Conservation (phyloP, 1,140 invertebrate species). For the Lasioglossum baleicum region DNA sequence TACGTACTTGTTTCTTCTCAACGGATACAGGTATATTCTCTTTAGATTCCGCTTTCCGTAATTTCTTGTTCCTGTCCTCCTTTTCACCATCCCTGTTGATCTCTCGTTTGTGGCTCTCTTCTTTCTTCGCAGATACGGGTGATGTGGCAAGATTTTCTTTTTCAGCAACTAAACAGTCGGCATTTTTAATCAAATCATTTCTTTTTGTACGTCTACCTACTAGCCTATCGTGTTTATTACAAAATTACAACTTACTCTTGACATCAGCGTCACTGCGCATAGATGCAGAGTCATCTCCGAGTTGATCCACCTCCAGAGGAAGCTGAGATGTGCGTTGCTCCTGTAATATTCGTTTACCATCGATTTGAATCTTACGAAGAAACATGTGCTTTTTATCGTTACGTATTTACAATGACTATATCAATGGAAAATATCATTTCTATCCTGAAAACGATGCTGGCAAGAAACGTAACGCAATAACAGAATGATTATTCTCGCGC, state of each 20-base stretch:
- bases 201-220: neutral
- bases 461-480: neutral
- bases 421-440: neutral
- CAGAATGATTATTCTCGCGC: neutral
- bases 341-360: slow-evolving; percentile 77
- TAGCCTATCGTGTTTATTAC: neutral
- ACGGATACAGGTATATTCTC: slow-evolving; percentile 74
- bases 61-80: slow-evolving; percentile 79
- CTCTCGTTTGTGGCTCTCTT: slow-evolving; percentile 78
- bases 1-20: slow-evolving; percentile 80
- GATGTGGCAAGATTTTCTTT: slow-evolving; percentile 72
- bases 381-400: neutral
- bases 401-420: neutral
- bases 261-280: slow-evolving; percentile 88
- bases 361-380: neutral
- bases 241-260: slow-evolving; percentile 82
- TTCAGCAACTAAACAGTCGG: slow-evolving; percentile 67
- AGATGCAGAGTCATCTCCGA: slow-evolving; percentile 90
- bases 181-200: neutral
- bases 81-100: slow-evolving; percentile 79
- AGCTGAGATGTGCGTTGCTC: slow-evolving; percentile 92
- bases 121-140: slow-evolving; percentile 71
- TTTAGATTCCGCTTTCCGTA: slow-evolving; percentile 79
- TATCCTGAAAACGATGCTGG: neutral
- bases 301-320: slow-evolving; percentile 89